A percentile compares a stretch with the other conserved stretches of the same genome.
Evolutionary conservation across 1,140 invertebrate genomes (phyloP).

Genomic region (Bombus pascuorum): DNA sequence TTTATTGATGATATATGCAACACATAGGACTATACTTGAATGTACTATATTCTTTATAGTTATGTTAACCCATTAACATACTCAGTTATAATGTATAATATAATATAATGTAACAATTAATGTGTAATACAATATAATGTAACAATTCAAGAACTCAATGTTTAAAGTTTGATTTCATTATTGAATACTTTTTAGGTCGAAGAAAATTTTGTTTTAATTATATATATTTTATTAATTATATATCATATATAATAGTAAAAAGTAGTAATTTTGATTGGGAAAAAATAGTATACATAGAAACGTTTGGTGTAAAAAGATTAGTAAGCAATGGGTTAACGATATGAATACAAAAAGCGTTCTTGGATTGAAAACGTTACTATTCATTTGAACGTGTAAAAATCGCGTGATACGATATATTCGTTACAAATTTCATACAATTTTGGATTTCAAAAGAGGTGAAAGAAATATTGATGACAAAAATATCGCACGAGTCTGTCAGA

Average conservation of each 20-base stretch:
- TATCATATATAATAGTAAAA: too few species aligned
- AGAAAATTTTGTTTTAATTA: neutral
- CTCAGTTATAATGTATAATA: neutral
- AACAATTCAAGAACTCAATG: neutral
- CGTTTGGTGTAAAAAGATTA: neutral
- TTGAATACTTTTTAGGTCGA: neutral
- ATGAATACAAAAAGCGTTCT: neutral
- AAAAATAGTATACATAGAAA: too few species aligned
- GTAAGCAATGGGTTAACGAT: neutral
- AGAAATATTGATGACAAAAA: too few species aligned
- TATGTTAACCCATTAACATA: neutral
- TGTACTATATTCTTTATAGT: neutral
- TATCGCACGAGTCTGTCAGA: too few species aligned
- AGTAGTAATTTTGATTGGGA: too few species aligned
- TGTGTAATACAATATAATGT: too few species aligned
- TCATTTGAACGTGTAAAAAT: neutral
- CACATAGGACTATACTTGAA: neutral
- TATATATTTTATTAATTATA: too few species aligned
- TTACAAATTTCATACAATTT: too few species aligned
- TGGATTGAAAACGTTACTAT: neutral
- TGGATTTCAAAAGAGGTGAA: too few species aligned
- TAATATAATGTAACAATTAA: too few species aligned
- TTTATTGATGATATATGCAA: too few species aligned
- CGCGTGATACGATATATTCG: too few species aligned
- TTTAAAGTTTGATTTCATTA: neutral